Base-by-base conservation (phyloP, 2,113 vertebrate genomes). In the Entomyzon cyanotis region DNA sequence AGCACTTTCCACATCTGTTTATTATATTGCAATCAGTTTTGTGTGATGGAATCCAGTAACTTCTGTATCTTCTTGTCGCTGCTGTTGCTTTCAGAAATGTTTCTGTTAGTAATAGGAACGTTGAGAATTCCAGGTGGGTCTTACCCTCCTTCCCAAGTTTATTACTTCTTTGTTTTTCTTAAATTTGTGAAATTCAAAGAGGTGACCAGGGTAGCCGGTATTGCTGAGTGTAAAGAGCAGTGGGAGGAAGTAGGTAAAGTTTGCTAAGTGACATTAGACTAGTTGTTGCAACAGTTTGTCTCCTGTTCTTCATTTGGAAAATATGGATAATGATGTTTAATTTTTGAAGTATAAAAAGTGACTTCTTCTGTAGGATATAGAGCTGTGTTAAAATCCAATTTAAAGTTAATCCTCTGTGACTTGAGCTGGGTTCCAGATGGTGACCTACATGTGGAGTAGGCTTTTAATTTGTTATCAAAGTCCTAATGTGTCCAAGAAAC, bases 381-480 rank as follows among this genome's bases (percentile, higher is more conserved):
- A 84, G 27, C 64, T 78, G 4, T 67, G 47, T 42, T 90, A 24
- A 77, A 78, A 89, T 92, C 79, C 89, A 90, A 9, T 86, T 80
- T 74, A 81, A 59, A 47, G 39, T 84, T 93, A 89, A 95, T 93
- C 90, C 70, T 47, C n/a, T 31, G 16, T 81, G 93, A 49, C 83
- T 39, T 75, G 64, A 95, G 78, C 79, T 73, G 67, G n/a, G 5
- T 93, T 93, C 79, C 95, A 95, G 92, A 85, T 93, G 85, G 88
- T 90, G 92, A 83, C 94, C 90, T 94, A 68, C 31, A 85, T 84
- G 75, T 73, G 41, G 67, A 64, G 12, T 23, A 77, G 46, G 55
- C 77, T 88, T 42, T 53, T 82, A 81, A 50, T 84, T 60, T 74
- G 17, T 52, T 84, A n/a, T 49, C 31, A 12, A 60, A 86, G 63